Evolutionary conservation across 2,888 invertebrate species (phyloP), one percentile per base, ranked within the genome.

Genomic region (Stenichneumon culpator): DNA sequence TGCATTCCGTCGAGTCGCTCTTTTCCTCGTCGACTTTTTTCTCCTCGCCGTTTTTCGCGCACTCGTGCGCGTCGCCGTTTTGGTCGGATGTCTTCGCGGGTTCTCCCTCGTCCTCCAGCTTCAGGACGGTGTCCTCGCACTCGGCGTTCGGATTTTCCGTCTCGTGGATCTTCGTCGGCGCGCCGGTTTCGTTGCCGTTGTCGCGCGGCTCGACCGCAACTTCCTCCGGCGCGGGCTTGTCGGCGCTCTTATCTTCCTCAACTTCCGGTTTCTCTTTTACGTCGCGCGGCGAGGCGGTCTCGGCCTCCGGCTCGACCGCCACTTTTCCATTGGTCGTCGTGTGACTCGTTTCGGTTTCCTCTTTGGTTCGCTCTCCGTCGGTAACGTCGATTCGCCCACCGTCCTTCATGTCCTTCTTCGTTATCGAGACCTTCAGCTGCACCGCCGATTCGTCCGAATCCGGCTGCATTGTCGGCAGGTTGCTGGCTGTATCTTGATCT

Each of bases 381-480:
- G 54, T 67, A 19, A 19, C 54, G 19, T 11, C 19, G 19, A 39
- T 77, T 0, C 69, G 63, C 39, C 9, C 86, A 11, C 32, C 87
- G 36, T 87, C 89, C 25, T 88, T 87, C 44, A 86, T 83, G 65
- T 87, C 87, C 69, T 89, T 88, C 32, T 88, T 87, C 39, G 86
- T 86, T 65, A 79, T 79, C 7, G 86, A 77, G 11, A 87, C 86
- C 44, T 88, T 83, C 0, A 74, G 73, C 65, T 89, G 86, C 0
- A 86, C 86, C 32, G 90, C 86, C 0, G 86, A 60, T 68, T 90
- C 90, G 73, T 89, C 89, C 6, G 88, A 79, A 69, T 86, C 89
- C 3, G 89, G 87, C 25, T 90, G 87, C 91, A 90, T 90, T 22
- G 73, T 79, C 44, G 72, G 65, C 3, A 39, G 60, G 63, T 47